These are phyloP conservation scores for Aphidius gifuensis DNA, from an alignment of 1,140 invertebrate genomes.

Conservation along the genomic window DNA sequence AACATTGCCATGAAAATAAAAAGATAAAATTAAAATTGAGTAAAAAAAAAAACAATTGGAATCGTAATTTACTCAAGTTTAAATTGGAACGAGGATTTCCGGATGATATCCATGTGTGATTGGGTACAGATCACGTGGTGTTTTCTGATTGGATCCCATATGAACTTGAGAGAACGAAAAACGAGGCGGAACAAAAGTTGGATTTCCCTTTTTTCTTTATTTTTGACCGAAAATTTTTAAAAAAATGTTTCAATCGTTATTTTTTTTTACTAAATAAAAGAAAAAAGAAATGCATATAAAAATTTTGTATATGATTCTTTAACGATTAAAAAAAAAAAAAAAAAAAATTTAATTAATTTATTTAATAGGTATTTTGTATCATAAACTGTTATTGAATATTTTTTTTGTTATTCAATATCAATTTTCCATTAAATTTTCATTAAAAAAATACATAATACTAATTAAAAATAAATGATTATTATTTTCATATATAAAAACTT, in stretches of 20 bases:
- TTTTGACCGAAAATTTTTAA: slow-evolving; percentile 1
- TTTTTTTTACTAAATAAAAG: not conserved
- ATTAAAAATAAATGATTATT: too few relatives aligned
- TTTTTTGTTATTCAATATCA: too few relatives aligned
- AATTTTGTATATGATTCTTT: too few relatives aligned
- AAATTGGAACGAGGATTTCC: slow-evolving; percentile 14
- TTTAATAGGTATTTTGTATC: too few relatives aligned
- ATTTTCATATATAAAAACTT: too few relatives aligned
- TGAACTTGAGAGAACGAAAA: not conserved
- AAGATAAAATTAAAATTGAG: slow-evolving; percentile 8
- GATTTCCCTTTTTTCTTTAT: not conserved
- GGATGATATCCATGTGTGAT: slow-evolving; percentile 8
- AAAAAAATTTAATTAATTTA: too few relatives aligned
- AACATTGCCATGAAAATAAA: not conserved
- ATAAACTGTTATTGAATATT: too few relatives aligned
- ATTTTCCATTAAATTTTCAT: too few relatives aligned
- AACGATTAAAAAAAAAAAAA: too few relatives aligned
- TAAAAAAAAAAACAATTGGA: slow-evolving; percentile 11
- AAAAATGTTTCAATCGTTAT: not conserved
- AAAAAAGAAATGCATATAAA: too few relatives aligned
- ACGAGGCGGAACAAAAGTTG: not conserved
- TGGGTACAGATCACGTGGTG: slow-evolving; percentile 4
- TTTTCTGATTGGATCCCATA: slow-evolving; percentile 1
- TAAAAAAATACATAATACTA: too few relatives aligned
- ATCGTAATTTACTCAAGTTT: slow-evolving; percentile 23